phyloP scores from a whole-genome alignment of 1,140 invertebrate species.

The Pemphigus obesinymphae region DNA sequence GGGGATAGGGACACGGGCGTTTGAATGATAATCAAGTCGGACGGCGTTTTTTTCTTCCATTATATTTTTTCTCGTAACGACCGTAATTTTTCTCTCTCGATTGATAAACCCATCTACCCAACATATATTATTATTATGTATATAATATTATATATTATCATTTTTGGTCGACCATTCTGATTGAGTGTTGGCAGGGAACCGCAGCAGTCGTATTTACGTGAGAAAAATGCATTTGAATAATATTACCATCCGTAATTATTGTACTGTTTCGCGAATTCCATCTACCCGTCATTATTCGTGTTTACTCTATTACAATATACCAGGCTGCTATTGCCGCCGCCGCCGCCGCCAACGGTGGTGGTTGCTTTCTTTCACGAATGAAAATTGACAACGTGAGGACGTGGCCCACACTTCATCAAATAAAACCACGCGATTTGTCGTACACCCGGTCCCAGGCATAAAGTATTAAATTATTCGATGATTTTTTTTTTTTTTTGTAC shows the following conservation, averaged over 20 bases:
- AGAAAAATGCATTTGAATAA: slow-evolving; percentile 22
- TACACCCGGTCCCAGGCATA: too few relatives aligned
- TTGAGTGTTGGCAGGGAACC: not conserved
- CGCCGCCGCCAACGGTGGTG: too few relatives aligned
- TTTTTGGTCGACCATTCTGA: not conserved
- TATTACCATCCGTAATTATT: not conserved
- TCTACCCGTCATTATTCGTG: not conserved
- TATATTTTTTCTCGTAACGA: not conserved
- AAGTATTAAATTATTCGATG: too few relatives aligned
- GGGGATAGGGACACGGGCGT: not conserved
- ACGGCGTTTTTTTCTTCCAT: not conserved
- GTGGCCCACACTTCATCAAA: not conserved
- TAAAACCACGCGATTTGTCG: not conserved
- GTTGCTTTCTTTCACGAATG: not conserved
- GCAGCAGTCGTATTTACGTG: not conserved
- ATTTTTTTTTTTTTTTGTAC: too few relatives aligned
- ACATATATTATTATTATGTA: not conserved
- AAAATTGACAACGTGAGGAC: not conserved
- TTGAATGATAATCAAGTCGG: not conserved
- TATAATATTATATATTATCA: not conserved
- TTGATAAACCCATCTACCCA: too few relatives aligned
- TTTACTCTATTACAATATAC: not conserved
- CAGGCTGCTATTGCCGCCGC: too few relatives aligned
- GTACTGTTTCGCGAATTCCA: not conserved
- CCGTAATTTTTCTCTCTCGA: not conserved